Evolutionary conservation across 2,113 vertebrate genomes (phyloP).

Genomic region (Coptodon bakossiorum): DNA sequence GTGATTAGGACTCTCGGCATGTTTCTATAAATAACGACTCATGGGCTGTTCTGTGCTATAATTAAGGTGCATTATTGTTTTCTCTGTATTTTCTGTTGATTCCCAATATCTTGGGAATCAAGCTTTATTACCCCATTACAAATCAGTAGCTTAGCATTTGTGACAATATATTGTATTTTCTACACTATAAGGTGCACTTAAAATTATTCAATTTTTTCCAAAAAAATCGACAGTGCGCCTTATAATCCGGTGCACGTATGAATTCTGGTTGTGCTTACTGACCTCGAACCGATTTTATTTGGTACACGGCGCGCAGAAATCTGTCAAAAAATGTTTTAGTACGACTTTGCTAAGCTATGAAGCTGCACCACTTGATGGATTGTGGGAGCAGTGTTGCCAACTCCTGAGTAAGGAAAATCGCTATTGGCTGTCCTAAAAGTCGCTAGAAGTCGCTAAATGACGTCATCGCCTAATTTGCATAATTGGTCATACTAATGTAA

Average conservation of each 20-base stretch:
- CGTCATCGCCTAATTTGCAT: too few relatives aligned
- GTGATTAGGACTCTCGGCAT: not conserved
- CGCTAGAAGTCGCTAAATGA: too few relatives aligned
- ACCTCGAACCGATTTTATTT: not conserved
- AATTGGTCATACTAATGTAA: too few relatives aligned
- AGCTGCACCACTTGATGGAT: accelerated
- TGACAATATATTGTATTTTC: not conserved
- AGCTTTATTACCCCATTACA: not conserved
- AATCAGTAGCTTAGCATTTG: not conserved
- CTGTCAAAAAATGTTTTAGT: not conserved
- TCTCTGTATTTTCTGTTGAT: not conserved
- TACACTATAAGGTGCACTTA: too few relatives aligned
- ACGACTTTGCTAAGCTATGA: not conserved
- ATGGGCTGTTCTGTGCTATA: not conserved
- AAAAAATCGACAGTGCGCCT: not conserved
- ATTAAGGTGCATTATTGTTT: not conserved
- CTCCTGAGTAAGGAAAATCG: too few relatives aligned
- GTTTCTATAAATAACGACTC: not conserved
- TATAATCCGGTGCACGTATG: not conserved
- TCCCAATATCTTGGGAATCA: not conserved
- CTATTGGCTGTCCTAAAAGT: too few relatives aligned
- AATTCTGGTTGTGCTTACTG: not conserved
- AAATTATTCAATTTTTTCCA: too few relatives aligned
- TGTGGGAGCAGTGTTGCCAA: too few relatives aligned
- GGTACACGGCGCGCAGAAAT: not conserved